Evolutionary conservation across 2,797 vertebrate genomes (phyloP), one percentile per base, ranked within the genome.

Genomic region (Balearica regulorum): DNA sequence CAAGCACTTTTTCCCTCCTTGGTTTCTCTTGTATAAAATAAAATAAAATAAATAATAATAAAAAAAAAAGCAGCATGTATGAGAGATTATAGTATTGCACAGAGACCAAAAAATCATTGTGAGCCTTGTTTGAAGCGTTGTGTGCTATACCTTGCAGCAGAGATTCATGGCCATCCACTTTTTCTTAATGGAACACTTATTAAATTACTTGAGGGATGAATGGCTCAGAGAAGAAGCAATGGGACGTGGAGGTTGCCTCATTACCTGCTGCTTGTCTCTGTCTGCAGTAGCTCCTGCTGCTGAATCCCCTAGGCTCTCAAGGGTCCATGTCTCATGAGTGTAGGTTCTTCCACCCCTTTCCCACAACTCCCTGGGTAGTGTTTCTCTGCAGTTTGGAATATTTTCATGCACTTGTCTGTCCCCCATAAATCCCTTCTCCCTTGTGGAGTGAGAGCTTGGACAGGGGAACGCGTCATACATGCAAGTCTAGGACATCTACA

Each of bases 61-160:
- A 16, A 16, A 43, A 43, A 75, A 69, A 53, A 58, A 53, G 19
- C 48, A 16, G 0, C 46, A n/a, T 29, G 7, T 41, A 49, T 77
- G n/a, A 87, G 33, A 85, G 76, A 88, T 93, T 72, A 48, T 16
- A 90, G n/a, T 60, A 41, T 65, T 73, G 20, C 60, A 89, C 26
- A 80, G 46, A 95, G 46, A 60, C 37, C 11, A n/a, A 88, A 83
- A 75, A 75, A 29, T 77, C 44, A 77, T 93, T 78, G 73, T 75
- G 41, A 81, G 43, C 22, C 41, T 64, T 77, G 13, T 91, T 65
- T 91, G 79, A 89, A 83, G 29, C 12, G 81, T 85, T 62, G 7
- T 65, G 58, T 49, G 13, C 64, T 83, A 5, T 46, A 75, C 16
- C 37, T 91, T 68, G 11, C n/a, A 92, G 22, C 26, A 72, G 16